A percentile compares a stretch with the other conserved stretches of the same genome.
These are phyloP conservation scores for Caenorhabditis zanzibari DNA, from an alignment of 2,888 invertebrate genomes.

Conservation along the genomic window DNA sequence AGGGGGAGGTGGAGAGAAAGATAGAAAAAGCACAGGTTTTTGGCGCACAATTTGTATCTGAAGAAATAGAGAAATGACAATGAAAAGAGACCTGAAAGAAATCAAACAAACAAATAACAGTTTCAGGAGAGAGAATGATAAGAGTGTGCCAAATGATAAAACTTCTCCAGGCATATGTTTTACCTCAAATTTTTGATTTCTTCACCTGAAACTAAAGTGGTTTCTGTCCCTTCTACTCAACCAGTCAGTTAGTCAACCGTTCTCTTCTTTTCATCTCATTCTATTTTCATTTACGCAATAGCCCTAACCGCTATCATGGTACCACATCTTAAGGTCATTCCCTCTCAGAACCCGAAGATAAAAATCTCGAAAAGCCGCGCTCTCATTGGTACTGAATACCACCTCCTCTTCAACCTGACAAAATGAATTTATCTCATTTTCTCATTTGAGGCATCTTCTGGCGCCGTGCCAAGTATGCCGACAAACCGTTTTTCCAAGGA, in stretches of 20 bases:
- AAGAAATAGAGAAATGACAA: not conserved
- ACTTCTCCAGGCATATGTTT: slow-evolving; percentile 11
- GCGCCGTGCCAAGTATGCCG: slow-evolving; percentile 62
- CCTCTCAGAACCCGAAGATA: slow-evolving; percentile 33
- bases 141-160: slow-evolving; percentile 32
- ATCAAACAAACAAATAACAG: slow-evolving; percentile 25
- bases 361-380: slow-evolving; percentile 55
- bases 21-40: not conserved
- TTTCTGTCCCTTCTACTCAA: too few relatives aligned
- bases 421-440: slow-evolving; percentile 35
- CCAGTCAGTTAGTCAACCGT: slow-evolving; percentile 1
- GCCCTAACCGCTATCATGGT: slow-evolving; percentile 60
- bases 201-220: not conserved
- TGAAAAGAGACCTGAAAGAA: slow-evolving; percentile 7
- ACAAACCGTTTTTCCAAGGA: slow-evolving; percentile 40
- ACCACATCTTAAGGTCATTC: slow-evolving; percentile 61
- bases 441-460: slow-evolving; percentile 27
- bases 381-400: slow-evolving; percentile 46
- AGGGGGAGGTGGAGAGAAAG: not conserved
- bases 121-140: slow-evolving; percentile 39
- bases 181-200: slow-evolving; percentile 1
- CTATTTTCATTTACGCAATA: slow-evolving; percentile 43
- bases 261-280: slow-evolving; percentile 26
- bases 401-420: slow-evolving; percentile 11
- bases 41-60: slow-evolving; percentile 18